Percentiles rank a stretch among this genome's conserved stretches.
These are phyloP conservation scores for Simalia tracyae DNA, from an alignment of 2,797 vertebrate species.

Conservation along the genomic window DNA sequence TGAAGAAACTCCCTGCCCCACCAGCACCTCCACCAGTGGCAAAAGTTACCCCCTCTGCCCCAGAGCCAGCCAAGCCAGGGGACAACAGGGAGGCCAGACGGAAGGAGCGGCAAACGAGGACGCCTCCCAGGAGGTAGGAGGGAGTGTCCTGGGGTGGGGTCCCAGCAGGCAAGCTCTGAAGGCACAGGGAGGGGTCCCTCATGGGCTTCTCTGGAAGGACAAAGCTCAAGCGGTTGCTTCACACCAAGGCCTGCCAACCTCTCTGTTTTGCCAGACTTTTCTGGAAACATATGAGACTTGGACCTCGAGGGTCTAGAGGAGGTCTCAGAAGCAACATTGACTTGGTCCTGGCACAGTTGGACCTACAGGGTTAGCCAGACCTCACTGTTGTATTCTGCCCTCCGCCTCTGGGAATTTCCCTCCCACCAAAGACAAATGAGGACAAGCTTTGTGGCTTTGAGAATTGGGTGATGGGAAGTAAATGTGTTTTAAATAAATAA, in stretches of 20 bases:
- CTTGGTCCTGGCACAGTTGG: not conserved
- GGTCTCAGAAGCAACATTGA: not conserved
- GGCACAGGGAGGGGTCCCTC: not conserved
- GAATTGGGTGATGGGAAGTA: too few relatives aligned
- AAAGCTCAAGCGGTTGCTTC: too few relatives aligned
- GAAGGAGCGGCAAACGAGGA: constrained; percentile 85
- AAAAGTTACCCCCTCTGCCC: constrained; percentile 69
- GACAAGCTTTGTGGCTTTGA: too few relatives aligned
- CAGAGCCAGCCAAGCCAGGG: constrained; percentile 80
- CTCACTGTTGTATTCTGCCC: not conserved
- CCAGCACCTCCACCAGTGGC: constrained; percentile 76
- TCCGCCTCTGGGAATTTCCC: too few relatives aligned
- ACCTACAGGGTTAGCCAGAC: not conserved
- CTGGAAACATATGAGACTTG: not conserved
- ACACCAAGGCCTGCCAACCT: not conserved
- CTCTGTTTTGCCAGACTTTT: not conserved
- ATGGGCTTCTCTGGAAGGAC: not conserved
- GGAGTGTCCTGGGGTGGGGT: not conserved
- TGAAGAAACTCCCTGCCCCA: constrained; percentile 81
- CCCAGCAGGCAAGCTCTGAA: not conserved
- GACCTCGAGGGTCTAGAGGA: too few relatives aligned
- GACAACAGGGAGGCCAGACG: constrained; percentile 83
- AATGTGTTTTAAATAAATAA: not conserved
- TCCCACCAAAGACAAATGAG: too few relatives aligned
- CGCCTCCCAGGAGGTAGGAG: constrained; percentile 84